These are phyloP conservation scores for Steinernema hermaphroditum DNA, from an alignment of 2,888 invertebrate genomes.

Conservation along the genomic window DNA sequence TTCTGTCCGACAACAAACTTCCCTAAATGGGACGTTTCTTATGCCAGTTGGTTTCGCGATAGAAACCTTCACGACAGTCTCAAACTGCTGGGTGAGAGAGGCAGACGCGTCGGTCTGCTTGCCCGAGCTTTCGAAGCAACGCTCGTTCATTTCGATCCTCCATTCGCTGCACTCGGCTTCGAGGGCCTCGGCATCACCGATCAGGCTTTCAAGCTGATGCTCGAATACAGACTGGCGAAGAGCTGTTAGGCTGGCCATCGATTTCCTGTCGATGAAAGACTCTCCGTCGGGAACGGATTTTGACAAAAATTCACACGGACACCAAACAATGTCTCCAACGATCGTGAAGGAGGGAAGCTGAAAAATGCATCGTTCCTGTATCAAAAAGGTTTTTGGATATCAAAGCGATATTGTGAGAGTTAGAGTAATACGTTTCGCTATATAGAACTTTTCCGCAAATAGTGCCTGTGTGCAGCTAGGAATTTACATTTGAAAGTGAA, in stretches of 20 bases:
- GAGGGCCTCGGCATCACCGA: slow-evolving; percentile 16
- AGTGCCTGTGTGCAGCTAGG: too few species aligned
- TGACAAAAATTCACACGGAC: slow-evolving; percentile 79
- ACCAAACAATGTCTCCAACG: slow-evolving; percentile 81
- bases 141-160: slow-evolving; percentile 38
- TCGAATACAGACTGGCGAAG: slow-evolving; percentile 18
- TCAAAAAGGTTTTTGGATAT: too few species aligned
- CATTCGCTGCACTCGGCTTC: slow-evolving; percentile 33
- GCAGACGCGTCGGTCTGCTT: not conserved
- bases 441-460: too few species aligned
- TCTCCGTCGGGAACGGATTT: not conserved
- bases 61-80: slow-evolving; percentile 2
- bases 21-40: not conserved
- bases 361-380: slow-evolving; percentile 4
- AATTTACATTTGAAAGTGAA: too few species aligned
- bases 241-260: slow-evolving; percentile 17
- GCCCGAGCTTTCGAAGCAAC: slow-evolving; percentile 1
- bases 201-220: slow-evolving; percentile 5
- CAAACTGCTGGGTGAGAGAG: slow-evolving; percentile 6
- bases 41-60: not conserved
- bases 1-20: slow-evolving; percentile 72
- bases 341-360: slow-evolving; percentile 80
- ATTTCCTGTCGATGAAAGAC: slow-evolving; percentile 19
- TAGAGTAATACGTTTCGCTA: too few species aligned
- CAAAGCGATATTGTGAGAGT: too few species aligned